phyloP scores from a whole-genome alignment of 2,113 vertebrate genomes.

The Athene cunicularia region DNA sequence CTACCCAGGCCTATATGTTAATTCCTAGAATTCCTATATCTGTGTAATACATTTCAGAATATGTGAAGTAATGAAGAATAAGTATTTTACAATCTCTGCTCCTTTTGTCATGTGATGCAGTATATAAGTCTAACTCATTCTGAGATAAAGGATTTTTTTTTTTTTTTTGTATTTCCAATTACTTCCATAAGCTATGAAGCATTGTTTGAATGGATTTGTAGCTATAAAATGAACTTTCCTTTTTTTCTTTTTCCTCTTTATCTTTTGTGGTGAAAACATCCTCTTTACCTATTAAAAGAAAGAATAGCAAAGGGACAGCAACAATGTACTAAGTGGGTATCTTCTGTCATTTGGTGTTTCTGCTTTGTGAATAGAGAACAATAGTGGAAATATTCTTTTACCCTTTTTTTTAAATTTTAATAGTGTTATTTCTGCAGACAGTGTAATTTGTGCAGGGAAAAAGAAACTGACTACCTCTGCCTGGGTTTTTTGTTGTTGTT shows the following conservation, averaged over 20 bases:
- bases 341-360: not conserved
- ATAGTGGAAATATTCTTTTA: not conserved
- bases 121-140: not conserved
- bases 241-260: not conserved
- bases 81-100: not conserved
- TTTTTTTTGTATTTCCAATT: not conserved
- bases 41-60: not conserved
- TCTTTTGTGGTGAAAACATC: not conserved
- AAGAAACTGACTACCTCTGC: not conserved
- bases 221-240: not conserved
- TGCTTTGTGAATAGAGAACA: not conserved
- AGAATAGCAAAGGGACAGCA: not conserved
- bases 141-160: not conserved
- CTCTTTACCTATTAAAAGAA: not conserved
- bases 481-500: not conserved
- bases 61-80: not conserved
- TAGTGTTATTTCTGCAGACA: not conserved
- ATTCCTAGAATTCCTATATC: not conserved
- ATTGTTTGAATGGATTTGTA: not conserved
- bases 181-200: not conserved
- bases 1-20: not conserved
- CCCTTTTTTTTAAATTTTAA: not conserved
- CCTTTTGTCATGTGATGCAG: not conserved
- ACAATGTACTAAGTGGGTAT: not conserved
- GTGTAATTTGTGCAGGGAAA: not conserved